Conservation (phyloP, 2,888 invertebrate genomes). For the Macrosoma leucophasiata region DNA sequence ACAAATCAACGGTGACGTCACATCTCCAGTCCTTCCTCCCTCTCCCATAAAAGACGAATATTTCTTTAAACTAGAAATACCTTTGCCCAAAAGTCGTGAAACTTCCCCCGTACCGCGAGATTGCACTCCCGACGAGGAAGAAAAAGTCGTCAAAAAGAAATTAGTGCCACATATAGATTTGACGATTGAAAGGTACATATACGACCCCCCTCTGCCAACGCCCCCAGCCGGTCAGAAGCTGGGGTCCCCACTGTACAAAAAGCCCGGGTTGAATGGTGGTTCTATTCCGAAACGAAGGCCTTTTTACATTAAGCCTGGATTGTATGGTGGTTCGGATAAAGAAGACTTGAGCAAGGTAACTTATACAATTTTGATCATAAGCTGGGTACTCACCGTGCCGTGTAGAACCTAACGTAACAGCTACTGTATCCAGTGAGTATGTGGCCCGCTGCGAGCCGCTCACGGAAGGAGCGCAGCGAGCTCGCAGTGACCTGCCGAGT, state of each 20-base stretch:
- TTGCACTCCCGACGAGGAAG: constrained; percentile 48
- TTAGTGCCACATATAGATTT: constrained; percentile 55
- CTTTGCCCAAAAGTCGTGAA: constrained; percentile 47
- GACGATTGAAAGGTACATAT: constrained; percentile 43
- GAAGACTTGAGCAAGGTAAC: constrained; percentile 36
- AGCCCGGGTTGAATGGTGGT: constrained; percentile 42
- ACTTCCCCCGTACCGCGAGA: constrained; percentile 38
- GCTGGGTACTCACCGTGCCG: too few species aligned
- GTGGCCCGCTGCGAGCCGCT: too few species aligned
- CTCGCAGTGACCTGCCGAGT: too few species aligned
- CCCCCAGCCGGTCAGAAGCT: constrained; percentile 35
- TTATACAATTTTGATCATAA: too few species aligned
- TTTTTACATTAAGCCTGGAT: constrained; percentile 36
- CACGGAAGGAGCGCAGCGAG: too few species aligned
- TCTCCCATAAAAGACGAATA: constrained; percentile 65
- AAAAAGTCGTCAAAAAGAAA: constrained; percentile 53
- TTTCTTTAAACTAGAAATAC: constrained; percentile 49
- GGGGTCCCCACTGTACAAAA: constrained; percentile 42
- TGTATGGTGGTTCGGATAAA: constrained; percentile 34
- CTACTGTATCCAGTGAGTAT: too few species aligned
- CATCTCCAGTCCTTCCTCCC: constrained; percentile 48
- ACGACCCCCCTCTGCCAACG: constrained; percentile 51
- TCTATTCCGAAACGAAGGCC: constrained; percentile 22
- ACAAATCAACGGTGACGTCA: constrained; percentile 32
- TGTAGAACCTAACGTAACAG: too few species aligned